Evolutionary conservation across 2,797 vertebrate genomes (phyloP).

Genomic region (Gymnothorax javanicus): DNA sequence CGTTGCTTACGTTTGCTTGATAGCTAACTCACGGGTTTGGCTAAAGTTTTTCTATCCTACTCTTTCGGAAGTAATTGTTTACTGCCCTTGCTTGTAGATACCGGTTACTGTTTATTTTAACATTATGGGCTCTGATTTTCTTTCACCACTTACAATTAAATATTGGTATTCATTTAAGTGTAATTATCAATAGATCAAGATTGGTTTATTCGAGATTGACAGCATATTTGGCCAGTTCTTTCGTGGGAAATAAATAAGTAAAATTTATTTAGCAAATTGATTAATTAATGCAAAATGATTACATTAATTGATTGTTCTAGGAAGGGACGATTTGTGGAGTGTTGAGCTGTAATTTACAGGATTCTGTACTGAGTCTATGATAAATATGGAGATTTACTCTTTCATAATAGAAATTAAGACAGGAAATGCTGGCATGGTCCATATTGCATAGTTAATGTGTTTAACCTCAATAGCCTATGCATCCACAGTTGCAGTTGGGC

Average conservation of each 20-base stretch:
- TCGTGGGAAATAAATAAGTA: not conserved
- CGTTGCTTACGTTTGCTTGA: not conserved
- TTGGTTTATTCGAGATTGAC: not conserved
- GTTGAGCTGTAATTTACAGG: not conserved
- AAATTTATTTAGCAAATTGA: not conserved
- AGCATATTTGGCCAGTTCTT: not conserved
- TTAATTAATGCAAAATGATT: no score
- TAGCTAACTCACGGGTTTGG: not conserved
- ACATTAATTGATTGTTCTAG: no score
- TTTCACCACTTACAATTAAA: no score
- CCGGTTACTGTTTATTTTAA: no score
- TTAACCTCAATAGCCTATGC: not conserved
- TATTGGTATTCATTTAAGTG: no score
- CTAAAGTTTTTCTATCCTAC: not conserved
- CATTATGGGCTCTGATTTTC: no score
- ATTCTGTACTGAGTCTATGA: not conserved
- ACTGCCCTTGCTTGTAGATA: not conserved
- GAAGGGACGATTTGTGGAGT: not conserved
- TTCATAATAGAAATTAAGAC: not conserved
- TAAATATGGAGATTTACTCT: not conserved
- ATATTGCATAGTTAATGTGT: not conserved
- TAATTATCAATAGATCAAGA: not conserved
- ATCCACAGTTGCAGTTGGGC: not conserved
- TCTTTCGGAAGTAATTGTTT: not conserved
- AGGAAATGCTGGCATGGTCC: constrained; percentile 11